Conservation (phyloP, 2,113 vertebrate species). For the Channa maculata region DNA sequence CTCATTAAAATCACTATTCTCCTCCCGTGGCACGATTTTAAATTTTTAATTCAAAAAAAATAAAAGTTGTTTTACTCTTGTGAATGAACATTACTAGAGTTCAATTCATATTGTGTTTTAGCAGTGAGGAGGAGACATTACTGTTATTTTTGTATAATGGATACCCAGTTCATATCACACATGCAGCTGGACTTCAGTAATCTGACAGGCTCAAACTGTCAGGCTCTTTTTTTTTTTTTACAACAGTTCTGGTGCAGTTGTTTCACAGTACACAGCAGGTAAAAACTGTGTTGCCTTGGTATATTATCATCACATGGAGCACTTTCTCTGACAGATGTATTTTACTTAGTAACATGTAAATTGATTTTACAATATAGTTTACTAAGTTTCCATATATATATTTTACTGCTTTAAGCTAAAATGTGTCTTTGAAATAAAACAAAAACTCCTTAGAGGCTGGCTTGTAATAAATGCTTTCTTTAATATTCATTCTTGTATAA, state of each 20-base stretch:
- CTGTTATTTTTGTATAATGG: too few relatives aligned
- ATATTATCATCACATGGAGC: conserved; percentile 2
- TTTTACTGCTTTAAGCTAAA: conserved; percentile 22
- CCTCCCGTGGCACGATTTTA: too few relatives aligned
- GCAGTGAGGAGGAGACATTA: too few relatives aligned
- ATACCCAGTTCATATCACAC: too few relatives aligned
- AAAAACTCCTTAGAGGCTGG: not conserved
- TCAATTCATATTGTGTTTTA: too few relatives aligned
- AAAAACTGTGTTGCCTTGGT: not conserved
- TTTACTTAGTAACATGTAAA: conserved; percentile 13
- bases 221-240: too few relatives aligned
- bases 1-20: too few relatives aligned
- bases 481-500: not conserved
- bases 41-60: too few relatives aligned
- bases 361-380: conserved; percentile 22
- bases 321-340: not conserved
- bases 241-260: not conserved
- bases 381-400: not conserved
- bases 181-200: too few relatives aligned
- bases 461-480: not conserved
- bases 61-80: too few relatives aligned
- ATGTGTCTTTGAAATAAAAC: not conserved
- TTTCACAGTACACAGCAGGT: not conserved
- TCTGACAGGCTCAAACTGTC: too few relatives aligned
- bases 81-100: too few relatives aligned